Evolutionary conservation across 2,797 vertebrate species (phyloP), one percentile per base, ranked within the genome.

Genomic region (Spheniscus humboldti): DNA sequence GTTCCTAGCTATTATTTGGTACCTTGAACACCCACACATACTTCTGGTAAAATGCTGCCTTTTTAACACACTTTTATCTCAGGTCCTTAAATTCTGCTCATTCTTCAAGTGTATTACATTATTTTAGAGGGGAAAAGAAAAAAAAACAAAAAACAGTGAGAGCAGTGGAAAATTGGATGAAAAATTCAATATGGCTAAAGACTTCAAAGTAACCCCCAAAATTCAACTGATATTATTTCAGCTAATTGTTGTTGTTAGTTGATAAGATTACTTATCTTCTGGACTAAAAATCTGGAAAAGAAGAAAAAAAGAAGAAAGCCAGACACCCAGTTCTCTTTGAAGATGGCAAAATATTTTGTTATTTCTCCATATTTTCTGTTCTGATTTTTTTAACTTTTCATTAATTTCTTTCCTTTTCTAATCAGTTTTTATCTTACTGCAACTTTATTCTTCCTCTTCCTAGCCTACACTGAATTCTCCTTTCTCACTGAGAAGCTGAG

Each of bases 81-180:
- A 47, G 23, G 7, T 47, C 27, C 53, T 85, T 73, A 55, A 19
- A 27, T 39, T 82, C 24, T 39, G 8, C 9, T 77, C 7, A 63
- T 60, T 83, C 13, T 74, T 87, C 7, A 63, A 55, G 13, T 41
- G 2, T 22, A 37, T 69, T 68, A 15, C 1, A 5, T 37, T 66
- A 28, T 74, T 71, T 86, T 53, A 55, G 50, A 75, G 6, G 2
- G 10, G 2, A 8, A 35, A 48, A 37, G 1, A 0, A 33, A 45
- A 39, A 4, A 22, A 10, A 9, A 18, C 8, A 24, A 7, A 28
- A 14, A 13, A 0, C 2, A 43, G 12, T 20, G 4, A 63, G 6
- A 86, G 9, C 4, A 28, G 5, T 73, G 37, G 27, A 47, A 62
- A 79, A 55, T 6, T 17, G 2, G 19, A 41, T 85, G 45, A 31